phyloP scores from a whole-genome alignment of 2,113 vertebrate species.

The Tricholaema leucomelas region DNA sequence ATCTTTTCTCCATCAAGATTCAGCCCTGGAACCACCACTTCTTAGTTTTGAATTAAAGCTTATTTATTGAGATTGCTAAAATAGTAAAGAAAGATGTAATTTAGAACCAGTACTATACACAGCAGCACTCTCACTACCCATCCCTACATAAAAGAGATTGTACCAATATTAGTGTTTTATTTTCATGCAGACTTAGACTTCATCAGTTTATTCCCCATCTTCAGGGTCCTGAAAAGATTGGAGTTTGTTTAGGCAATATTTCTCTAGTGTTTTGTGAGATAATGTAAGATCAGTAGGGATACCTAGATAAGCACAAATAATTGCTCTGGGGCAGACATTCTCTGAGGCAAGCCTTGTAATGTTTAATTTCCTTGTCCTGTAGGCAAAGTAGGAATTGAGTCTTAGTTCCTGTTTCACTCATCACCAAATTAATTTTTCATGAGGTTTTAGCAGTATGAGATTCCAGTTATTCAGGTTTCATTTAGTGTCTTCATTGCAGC shows the following conservation, averaged over 20 bases:
- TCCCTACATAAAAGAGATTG: background rate
- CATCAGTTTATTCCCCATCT: background rate
- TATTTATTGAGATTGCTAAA: background rate
- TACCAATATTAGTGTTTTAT: background rate
- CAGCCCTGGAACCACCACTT: background rate
- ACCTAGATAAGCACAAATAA: slow-evolving; percentile 37
- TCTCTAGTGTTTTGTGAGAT: slow-evolving; percentile 5
- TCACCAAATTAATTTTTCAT: background rate
- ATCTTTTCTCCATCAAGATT: background rate
- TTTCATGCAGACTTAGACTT: background rate
- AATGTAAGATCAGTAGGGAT: slow-evolving; percentile 21
- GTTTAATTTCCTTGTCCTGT: slow-evolving; percentile 20
- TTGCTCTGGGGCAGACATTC: slow-evolving; percentile 23
- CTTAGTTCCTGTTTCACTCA: background rate
- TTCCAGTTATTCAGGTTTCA: background rate
- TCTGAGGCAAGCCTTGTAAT: slow-evolving; percentile 22
- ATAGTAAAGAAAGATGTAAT: background rate
- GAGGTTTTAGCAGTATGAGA: background rate
- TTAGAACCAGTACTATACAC: background rate
- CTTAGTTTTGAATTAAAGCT: background rate
- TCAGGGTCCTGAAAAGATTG: background rate
- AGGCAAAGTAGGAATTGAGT: background rate
- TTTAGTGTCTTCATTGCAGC: background rate
- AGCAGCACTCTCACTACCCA: background rate
- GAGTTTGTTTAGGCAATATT: slow-evolving; percentile 1